phyloP scores from a whole-genome alignment of 2,797 vertebrate genomes.

The Anomalospiza imberbis region DNA sequence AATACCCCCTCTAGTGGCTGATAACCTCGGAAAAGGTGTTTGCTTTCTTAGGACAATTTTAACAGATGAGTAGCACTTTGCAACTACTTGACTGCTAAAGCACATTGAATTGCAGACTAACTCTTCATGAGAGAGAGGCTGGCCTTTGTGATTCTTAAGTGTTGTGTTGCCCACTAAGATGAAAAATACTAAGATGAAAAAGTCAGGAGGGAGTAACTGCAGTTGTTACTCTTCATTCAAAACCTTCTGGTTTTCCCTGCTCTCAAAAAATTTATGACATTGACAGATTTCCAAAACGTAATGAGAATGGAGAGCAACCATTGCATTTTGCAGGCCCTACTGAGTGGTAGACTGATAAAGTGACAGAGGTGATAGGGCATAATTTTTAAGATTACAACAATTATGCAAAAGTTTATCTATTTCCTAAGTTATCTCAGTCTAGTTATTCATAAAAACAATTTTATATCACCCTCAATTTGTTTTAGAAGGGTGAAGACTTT shows the following conservation, averaged over 20 bases:
- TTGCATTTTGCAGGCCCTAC: not conserved
- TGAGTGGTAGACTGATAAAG: not conserved
- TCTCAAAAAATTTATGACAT: not conserved
- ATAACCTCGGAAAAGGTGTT: not conserved
- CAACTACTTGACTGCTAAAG: not conserved
- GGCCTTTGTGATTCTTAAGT: not conserved
- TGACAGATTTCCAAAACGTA: not conserved
- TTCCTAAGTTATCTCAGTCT: not conserved
- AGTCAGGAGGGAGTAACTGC: not conserved
- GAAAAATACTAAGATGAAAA: not conserved
- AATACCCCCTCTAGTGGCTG: not conserved
- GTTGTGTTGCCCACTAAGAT: not conserved
- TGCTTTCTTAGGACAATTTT: not conserved
- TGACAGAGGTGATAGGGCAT: not conserved
- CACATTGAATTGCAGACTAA: not conserved
- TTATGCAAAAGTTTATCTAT: not conserved
- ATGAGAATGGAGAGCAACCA: not conserved
- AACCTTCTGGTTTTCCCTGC: not conserved
- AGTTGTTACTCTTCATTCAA: not conserved
- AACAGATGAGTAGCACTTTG: not conserved
- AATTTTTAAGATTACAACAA: not conserved
- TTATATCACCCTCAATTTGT: not conserved
- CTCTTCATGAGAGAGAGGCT: not conserved
- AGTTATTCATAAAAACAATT: not conserved
- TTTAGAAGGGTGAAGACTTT: not conserved